Conservation (phyloP, 1,140 invertebrate species). For the Plectrocnemia conspersa region DNA sequence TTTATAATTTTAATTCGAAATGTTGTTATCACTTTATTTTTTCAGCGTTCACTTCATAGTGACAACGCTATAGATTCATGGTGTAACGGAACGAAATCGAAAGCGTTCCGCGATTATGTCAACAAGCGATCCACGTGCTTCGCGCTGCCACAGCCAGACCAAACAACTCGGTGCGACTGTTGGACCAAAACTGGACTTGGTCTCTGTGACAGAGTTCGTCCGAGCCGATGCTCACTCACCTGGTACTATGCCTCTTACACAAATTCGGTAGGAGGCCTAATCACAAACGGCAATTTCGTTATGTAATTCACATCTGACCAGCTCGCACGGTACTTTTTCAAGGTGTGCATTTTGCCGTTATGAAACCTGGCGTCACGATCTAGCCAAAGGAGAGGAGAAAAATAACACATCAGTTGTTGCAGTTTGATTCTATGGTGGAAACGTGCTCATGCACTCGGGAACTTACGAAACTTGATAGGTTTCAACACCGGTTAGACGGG, state of each 20-base stretch:
- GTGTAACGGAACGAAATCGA: no score
- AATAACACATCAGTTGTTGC: neutral
- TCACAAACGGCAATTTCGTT: neutral
- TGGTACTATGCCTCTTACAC: neutral
- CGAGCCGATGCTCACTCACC: neutral
- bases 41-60: no score
- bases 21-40: no score
- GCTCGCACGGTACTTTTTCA: slow-evolving; percentile 14
- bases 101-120: no score
- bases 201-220: neutral
- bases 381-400: no score
- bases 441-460: neutral
- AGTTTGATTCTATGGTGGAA: slow-evolving; percentile 4
- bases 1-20: no score
- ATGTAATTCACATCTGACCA: slow-evolving; percentile 11
- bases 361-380: slow-evolving; percentile 9
- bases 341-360: slow-evolving; percentile 17
- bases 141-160: neutral
- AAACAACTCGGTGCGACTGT: neutral
- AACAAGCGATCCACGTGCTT: slow-evolving; percentile 4
- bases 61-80: no score
- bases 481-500: no score
- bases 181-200: neutral
- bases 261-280: neutral
- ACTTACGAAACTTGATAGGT: slow-evolving; percentile 3